Percentiles rank a stretch among this genome's conserved stretches.
Evolutionary conservation across 2,888 invertebrate species (phyloP).

Genomic region (Pyrrhosoma nymphula): DNA sequence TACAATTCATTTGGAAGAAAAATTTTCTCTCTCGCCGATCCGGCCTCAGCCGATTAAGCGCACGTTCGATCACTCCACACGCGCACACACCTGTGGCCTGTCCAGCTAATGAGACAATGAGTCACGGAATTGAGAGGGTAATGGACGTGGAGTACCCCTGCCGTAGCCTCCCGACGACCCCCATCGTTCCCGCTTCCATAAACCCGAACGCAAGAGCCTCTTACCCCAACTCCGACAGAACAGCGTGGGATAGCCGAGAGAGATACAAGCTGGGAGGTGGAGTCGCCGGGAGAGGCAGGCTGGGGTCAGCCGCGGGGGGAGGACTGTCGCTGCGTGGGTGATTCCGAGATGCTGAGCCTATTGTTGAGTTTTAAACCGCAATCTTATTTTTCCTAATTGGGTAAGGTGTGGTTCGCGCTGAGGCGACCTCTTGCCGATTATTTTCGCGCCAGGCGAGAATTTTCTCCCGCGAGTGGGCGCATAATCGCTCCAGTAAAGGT

Average conservation of each 20-base stretch:
- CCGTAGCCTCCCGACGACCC: not conserved
- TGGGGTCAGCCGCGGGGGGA: not conserved
- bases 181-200: not conserved
- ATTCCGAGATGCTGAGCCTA: not conserved
- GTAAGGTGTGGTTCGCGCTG: constrained; percentile 6
- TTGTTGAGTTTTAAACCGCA: not conserved
- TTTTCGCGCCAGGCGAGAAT: constrained; percentile 18
- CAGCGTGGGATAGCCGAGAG: not conserved
- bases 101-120: not conserved
- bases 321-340: not conserved
- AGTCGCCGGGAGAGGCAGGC: not conserved
- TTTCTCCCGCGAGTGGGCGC: not conserved
- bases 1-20: not conserved
- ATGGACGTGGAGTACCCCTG: not conserved
- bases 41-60: not conserved
- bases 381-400: constrained; percentile 32
- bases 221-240: not conserved
- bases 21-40: too few relatives aligned
- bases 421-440: not conserved
- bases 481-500: not conserved
- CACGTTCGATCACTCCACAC: not conserved
- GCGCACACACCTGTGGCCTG: not conserved
- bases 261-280: not conserved
- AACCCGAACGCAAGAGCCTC: not conserved
- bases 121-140: not conserved